These are phyloP conservation scores for Halictus quadricinctus DNA, from an alignment of 2,888 invertebrate species.

Conservation along the genomic window DNA sequence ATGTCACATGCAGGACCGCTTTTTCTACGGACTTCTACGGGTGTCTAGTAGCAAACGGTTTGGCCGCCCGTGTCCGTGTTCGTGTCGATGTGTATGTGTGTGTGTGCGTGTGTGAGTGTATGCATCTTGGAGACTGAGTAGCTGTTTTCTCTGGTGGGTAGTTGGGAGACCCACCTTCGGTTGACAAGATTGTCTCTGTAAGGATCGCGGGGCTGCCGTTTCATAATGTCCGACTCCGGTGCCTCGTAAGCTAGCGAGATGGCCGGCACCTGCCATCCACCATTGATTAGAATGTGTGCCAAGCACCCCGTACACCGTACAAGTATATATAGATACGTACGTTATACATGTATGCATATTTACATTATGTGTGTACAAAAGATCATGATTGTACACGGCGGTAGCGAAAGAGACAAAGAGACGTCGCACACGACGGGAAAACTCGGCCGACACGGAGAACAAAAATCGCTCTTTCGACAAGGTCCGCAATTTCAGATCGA, in stretches of 20 bases:
- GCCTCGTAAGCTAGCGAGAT: constrained; percentile 99
- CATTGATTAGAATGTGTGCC: constrained; percentile 76
- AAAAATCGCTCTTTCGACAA: too few species aligned
- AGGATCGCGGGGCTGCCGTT: constrained; percentile 98
- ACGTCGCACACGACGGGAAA: constrained; percentile 15
- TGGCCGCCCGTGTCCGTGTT: constrained; percentile 24
- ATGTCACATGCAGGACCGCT: not conserved
- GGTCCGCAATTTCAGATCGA: not conserved
- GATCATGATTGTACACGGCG: constrained; percentile 48
- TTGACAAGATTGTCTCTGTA: constrained; percentile 99
- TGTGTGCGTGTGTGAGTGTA: constrained; percentile 1
- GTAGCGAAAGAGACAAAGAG: constrained; percentile 58
- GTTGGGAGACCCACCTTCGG: constrained; percentile 92
- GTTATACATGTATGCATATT: constrained; percentile 55
- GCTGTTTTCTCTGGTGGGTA: constrained; percentile 77
- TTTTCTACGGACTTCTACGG: not conserved
- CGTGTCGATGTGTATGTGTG: not conserved
- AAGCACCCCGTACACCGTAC: constrained; percentile 66
- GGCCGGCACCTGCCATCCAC: constrained; percentile 92
- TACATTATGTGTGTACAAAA: constrained; percentile 39
- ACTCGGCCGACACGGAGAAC: not conserved
- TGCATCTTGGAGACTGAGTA: constrained; percentile 6
- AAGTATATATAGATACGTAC: constrained; percentile 50
- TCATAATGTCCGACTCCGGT: constrained; percentile 99
- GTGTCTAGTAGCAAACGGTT: constrained; percentile 11